Evolutionary conservation across 2,113 vertebrate species (phyloP).

Genomic region (Sinocyclocheilus rhinocerous): DNA sequence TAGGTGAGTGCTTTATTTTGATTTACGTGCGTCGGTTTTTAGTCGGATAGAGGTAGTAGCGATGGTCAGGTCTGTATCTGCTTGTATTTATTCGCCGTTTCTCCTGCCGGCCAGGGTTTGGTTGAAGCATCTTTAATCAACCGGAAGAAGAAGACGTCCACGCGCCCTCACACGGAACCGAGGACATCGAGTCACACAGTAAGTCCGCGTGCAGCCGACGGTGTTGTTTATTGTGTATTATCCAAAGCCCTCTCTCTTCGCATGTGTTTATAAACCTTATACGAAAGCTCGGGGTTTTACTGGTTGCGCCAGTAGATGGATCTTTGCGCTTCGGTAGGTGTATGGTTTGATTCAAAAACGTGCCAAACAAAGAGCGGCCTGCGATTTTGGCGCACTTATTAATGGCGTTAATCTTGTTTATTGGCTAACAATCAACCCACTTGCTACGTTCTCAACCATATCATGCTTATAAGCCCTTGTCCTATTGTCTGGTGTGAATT

Average conservation of each 20-base stretch:
- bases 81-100: background rate
- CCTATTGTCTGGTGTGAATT: background rate
- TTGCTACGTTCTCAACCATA: background rate
- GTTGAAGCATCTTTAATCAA: constrained; percentile 28
- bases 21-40: background rate
- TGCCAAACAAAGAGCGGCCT: constrained; percentile 51
- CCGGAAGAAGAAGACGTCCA: constrained; percentile 49
- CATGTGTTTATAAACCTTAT: background rate
- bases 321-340: background rate
- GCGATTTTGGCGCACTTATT: constrained; percentile 10
- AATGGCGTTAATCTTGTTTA: constrained; percentile 22
- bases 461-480: background rate
- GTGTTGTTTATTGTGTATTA: background rate
- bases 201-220: constrained; percentile 23
- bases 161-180: constrained; percentile 43
- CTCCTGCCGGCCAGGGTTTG: background rate
- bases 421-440: background rate
- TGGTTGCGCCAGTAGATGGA: background rate
- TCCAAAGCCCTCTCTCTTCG: background rate
- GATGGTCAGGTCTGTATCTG: no score
- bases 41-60: background rate
- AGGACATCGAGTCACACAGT: constrained; percentile 50
- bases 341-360: background rate
- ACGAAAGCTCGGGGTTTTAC: background rate
- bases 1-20: background rate